Percentiles rank a stretch among this genome's conserved stretches.
These are phyloP conservation scores for Aromia moschata DNA, from an alignment of 2,888 invertebrate genomes.

Conservation along the genomic window DNA sequence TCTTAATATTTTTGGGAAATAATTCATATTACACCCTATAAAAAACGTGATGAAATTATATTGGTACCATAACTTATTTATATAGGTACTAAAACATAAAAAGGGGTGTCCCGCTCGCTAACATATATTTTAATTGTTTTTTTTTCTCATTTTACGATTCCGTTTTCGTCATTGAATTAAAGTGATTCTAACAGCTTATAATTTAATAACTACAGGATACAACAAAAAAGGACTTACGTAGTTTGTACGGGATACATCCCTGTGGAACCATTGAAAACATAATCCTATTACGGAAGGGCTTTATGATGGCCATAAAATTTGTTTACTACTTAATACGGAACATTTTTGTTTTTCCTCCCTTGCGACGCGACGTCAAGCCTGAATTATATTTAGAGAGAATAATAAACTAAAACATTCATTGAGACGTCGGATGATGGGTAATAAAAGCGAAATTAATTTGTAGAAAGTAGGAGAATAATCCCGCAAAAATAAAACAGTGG, in stretches of 20 bases:
- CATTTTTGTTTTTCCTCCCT: neutral
- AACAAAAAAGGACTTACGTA: constrained; percentile 1
- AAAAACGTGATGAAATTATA: too few relatives aligned
- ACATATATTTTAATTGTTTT: too few relatives aligned
- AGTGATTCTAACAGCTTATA: neutral
- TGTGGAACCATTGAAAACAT: neutral
- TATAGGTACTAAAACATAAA: too few relatives aligned
- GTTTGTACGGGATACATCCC: neutral
- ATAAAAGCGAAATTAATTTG: too few relatives aligned
- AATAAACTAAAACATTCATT: neutral
- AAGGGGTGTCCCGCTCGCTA: too few relatives aligned
- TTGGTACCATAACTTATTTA: too few relatives aligned
- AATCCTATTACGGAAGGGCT: constrained; percentile 7
- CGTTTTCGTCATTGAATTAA: neutral
- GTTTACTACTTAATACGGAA: constrained; percentile 8
- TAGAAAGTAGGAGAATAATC: too few relatives aligned
- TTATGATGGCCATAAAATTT: constrained; percentile 9
- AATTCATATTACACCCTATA: too few relatives aligned
- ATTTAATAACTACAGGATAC: neutral
- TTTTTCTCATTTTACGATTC: too few relatives aligned
- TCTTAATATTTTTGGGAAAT: too few relatives aligned
- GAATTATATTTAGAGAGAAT: neutral
- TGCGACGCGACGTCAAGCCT: neutral
- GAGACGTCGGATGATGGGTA: too few relatives aligned
- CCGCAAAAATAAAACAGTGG: too few relatives aligned